A percentile compares a stretch with the other conserved stretches of the same genome.
phyloP scores from a whole-genome alignment of 2,113 vertebrate species.

The Sinosuthora webbiana region DNA sequence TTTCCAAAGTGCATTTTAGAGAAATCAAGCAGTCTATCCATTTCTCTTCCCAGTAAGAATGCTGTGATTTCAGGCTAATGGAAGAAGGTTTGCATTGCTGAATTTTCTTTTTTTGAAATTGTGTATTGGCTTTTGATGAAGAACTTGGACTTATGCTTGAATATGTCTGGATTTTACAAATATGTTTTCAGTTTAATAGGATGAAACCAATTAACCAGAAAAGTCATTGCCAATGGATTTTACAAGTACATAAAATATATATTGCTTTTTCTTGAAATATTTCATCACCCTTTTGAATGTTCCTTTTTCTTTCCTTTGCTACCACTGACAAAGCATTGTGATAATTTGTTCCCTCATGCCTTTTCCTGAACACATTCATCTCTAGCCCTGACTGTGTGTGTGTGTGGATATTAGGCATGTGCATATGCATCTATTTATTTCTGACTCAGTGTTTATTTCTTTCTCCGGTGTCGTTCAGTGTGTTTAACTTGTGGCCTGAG shows the following conservation, averaged over 20 bases:
- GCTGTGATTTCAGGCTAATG: not conserved
- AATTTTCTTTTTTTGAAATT: constrained; percentile 20
- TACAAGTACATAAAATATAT: constrained; percentile 61
- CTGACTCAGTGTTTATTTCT: not conserved
- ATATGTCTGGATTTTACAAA: constrained; percentile 37
- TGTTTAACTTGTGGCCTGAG: not conserved
- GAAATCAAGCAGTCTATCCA: not conserved
- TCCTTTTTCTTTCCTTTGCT: constrained; percentile 18
- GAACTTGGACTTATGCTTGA: not conserved
- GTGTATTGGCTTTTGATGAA: not conserved
- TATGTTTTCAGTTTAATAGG: constrained; percentile 54
- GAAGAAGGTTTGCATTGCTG: not conserved
- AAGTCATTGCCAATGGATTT: constrained; percentile 45
- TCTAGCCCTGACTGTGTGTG: not conserved
- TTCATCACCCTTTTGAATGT: constrained; percentile 24
- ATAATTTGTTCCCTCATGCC: not conserved
- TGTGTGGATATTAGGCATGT: not conserved
- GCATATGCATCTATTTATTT: not conserved
- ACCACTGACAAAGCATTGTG: not conserved
- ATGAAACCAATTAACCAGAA: constrained; percentile 63
- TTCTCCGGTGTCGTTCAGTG: not conserved
- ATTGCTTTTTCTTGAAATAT: constrained; percentile 44
- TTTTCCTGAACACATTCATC: constrained; percentile 10
- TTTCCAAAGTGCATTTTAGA: not conserved
- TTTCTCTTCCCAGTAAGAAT: not conserved